A percentile compares a stretch with the other conserved stretches of the same genome.
These are phyloP conservation scores for Orchestes rusci DNA, from an alignment of 2,888 invertebrate species.

Conservation along the genomic window DNA sequence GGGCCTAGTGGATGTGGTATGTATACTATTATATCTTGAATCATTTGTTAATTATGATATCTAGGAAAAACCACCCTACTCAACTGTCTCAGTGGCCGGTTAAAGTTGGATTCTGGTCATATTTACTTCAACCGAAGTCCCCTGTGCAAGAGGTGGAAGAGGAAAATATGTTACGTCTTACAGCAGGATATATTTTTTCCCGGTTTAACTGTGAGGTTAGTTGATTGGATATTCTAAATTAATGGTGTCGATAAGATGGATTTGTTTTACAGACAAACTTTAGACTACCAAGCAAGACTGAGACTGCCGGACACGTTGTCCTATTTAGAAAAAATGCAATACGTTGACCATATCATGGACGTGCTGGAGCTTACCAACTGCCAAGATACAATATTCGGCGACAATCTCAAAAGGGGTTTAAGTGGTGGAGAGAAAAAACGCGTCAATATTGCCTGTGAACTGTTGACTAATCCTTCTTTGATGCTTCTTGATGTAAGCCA, in stretches of 20 bases:
- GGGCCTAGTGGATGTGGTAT: slow-evolving; percentile 68
- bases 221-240: neutral
- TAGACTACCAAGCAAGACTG: slow-evolving; percentile 54
- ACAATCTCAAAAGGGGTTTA: slow-evolving; percentile 64
- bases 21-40: slow-evolving; percentile 2
- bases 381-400: slow-evolving; percentile 69
- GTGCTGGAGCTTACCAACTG: slow-evolving; percentile 66
- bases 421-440: slow-evolving; percentile 80
- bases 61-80: slow-evolving; percentile 65
- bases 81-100: slow-evolving; percentile 66
- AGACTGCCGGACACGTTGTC: slow-evolving; percentile 66
- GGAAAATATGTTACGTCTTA: slow-evolving; percentile 73
- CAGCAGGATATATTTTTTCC: slow-evolving; percentile 79
- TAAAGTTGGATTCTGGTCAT: slow-evolving; percentile 58
- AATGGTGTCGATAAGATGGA: neutral
- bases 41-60: slow-evolving; percentile 4
- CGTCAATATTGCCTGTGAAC: slow-evolving; percentile 75
- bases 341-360: slow-evolving; percentile 71
- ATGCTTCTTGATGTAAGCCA: slow-evolving; percentile 70
- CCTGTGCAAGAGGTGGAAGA: slow-evolving; percentile 51
- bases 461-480: slow-evolving; percentile 70
- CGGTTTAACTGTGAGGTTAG: slow-evolving; percentile 58
- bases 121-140: slow-evolving; percentile 41
- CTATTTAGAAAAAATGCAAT: slow-evolving; percentile 63
- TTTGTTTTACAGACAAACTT: slow-evolving; percentile 49